Evolutionary conservation across 2,113 vertebrate species (phyloP).

Genomic region (Thermophis baileyi): DNA sequence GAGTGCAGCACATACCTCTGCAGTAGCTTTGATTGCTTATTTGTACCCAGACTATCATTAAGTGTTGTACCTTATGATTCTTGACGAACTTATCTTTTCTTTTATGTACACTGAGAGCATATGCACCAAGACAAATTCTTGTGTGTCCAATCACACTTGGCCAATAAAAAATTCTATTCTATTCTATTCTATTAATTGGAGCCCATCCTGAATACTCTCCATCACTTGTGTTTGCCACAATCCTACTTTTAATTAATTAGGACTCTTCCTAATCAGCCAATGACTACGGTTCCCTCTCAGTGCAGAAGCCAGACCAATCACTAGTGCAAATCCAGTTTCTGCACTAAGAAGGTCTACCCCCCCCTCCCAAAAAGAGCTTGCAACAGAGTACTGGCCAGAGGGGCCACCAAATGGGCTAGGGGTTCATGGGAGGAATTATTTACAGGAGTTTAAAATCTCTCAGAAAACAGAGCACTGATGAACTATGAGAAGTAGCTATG

Average conservation of each 20-base stretch:
- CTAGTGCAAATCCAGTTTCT: background rate
- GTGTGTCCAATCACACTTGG: no score
- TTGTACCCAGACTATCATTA: no score
- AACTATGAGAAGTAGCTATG: background rate
- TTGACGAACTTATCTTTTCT: no score
- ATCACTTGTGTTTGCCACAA: background rate
- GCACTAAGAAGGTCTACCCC: background rate
- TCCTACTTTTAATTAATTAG: background rate
- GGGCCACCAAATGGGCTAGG: background rate
- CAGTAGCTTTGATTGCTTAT: no score
- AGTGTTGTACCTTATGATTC: no score
- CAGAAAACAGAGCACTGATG: background rate
- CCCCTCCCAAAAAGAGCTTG: background rate
- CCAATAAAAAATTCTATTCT: no score
- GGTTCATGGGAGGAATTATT: background rate
- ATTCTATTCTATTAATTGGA: no score
- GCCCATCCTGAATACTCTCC: background rate
- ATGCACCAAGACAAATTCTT: no score
- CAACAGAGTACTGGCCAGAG: background rate
- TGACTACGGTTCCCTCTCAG: background rate
- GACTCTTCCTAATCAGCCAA: background rate
- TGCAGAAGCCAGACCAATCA: background rate
- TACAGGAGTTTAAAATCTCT: background rate
- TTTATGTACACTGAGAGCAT: no score
- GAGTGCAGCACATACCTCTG: background rate